These are phyloP conservation scores for Teleopsis dalmanni DNA, from an alignment of 1,140 invertebrate genomes.

Conservation along the genomic window DNA sequence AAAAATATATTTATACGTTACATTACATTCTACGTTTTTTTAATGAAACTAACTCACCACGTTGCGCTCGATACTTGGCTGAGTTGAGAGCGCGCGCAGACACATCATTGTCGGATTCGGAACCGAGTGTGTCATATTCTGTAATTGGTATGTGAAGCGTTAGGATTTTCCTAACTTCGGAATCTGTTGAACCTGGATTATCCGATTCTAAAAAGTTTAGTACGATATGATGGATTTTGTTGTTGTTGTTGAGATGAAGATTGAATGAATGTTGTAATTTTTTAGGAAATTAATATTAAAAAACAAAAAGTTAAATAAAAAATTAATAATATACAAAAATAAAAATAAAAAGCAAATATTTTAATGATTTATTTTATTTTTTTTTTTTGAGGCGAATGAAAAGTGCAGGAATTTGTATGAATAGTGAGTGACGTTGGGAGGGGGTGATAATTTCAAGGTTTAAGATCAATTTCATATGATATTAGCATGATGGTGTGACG, in stretches of 20 bases:
- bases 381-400: neutral
- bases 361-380: neutral
- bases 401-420: neutral
- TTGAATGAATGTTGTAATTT: constrained; percentile 1
- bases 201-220: constrained; percentile 67
- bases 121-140: constrained; percentile 72
- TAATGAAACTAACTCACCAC: no score
- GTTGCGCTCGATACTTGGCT: constrained; percentile 50
- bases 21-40: neutral
- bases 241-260: constrained; percentile 20
- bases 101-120: constrained; percentile 64
- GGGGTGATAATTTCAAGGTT: no score
- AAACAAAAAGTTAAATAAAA: neutral
- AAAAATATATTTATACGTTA: neutral
- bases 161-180: constrained; percentile 81
- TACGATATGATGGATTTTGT: constrained; percentile 42
- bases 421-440: neutral
- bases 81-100: constrained; percentile 51
- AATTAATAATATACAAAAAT: neutral
- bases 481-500: no score
- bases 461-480: no score
- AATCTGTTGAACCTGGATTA: constrained; percentile 78
- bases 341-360: neutral
- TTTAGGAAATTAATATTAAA: neutral
- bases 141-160: constrained; percentile 81